Evolutionary conservation across 2,113 vertebrate species (phyloP).

Genomic region (Desmodus rotundus): DNA sequence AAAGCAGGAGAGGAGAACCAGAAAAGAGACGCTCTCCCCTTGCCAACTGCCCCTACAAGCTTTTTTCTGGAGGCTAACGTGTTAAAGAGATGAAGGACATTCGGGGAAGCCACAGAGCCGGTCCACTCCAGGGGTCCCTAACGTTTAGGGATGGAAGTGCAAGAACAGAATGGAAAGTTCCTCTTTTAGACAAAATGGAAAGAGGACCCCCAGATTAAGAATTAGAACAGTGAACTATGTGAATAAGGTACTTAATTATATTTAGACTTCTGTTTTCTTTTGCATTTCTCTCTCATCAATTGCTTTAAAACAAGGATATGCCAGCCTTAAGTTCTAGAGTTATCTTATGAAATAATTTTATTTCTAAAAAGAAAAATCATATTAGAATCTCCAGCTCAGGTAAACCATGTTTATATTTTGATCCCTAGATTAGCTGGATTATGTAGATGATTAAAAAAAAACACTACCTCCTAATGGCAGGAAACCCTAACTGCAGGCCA

Average conservation of each 20-base stretch:
- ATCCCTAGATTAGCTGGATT: not conserved
- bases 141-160: not conserved
- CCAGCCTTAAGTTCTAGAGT: not conserved
- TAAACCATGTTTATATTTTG: not conserved
- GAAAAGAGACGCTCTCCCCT: not conserved
- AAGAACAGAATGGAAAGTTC: not conserved
- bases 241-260: not conserved
- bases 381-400: not conserved
- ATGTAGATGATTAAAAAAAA: not conserved
- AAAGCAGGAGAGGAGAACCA: not conserved
- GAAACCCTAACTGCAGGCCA: not conserved
- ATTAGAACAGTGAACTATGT: not conserved
- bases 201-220: not conserved
- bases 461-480: not conserved
- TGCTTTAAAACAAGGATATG: not conserved
- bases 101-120: not conserved
- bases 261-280: not conserved
- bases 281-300: not conserved
- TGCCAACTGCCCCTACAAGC: not conserved
- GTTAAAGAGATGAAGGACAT: not conserved
- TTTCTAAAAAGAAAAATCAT: conserved; percentile 33
- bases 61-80: not conserved
- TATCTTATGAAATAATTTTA: conserved; percentile 14
- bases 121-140: not conserved
- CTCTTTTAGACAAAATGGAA: not conserved